Percentiles rank a stretch among this genome's conserved stretches.
phyloP scores from a whole-genome alignment of 2,113 vertebrate genomes.

The Corythaixoides concolor region DNA sequence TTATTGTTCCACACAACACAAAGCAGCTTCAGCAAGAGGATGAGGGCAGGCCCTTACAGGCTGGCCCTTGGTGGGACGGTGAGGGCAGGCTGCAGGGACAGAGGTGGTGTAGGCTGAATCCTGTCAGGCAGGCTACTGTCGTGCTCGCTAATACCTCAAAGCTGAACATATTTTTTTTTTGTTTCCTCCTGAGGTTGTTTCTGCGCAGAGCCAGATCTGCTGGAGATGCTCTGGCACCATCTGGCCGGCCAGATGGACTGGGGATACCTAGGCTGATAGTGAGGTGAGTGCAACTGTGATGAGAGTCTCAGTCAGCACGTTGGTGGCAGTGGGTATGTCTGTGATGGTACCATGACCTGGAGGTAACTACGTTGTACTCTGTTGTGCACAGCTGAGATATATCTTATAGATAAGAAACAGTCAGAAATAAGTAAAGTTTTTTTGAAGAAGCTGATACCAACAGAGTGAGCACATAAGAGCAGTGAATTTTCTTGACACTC shows the following conservation, averaged over 20 bases:
- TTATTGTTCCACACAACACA: background rate
- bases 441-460: background rate
- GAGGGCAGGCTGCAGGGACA: background rate
- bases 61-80: background rate
- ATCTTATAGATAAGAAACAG: rapidly evolving
- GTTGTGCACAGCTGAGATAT: rapidly evolving
- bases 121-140: background rate
- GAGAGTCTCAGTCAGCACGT: rapidly evolving
- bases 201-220: background rate
- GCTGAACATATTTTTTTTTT: background rate
- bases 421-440: background rate
- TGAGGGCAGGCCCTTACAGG: background rate
- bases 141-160: background rate
- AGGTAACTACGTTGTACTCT: background rate
- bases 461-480: background rate
- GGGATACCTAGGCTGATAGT: background rate
- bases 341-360: rapidly evolving
- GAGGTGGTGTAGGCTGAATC: background rate
- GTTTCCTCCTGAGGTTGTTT: background rate
- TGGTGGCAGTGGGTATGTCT: background rate
- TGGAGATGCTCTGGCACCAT: background rate
- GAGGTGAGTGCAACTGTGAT: background rate
- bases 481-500: background rate
- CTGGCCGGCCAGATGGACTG: background rate
- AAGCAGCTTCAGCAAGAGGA: background rate